Base-by-base conservation (phyloP, 92 coral and sea anemone genomes). In the Porites divaricata region DNA sequence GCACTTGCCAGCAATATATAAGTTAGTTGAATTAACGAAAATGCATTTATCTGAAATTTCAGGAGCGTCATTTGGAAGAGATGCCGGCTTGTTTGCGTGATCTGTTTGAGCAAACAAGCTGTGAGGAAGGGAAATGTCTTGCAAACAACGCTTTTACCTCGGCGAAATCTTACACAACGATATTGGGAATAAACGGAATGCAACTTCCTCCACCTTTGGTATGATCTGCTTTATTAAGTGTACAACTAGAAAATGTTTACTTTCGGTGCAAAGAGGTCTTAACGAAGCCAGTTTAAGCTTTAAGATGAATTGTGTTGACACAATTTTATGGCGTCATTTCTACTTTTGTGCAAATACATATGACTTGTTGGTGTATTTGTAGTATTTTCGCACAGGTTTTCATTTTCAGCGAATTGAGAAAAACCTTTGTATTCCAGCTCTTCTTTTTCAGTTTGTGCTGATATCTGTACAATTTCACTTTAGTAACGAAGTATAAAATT, bases 141-240 rank as follows among this genome's bases (percentile, higher is more conserved):
- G 74, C 74, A 63, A 62, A 74, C 61, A n/a, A 52, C 81, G 41
- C 63, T 65, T 52, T 11, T 64, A 23, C 24, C 25, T 75, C 81
- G 14, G 11, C 89, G 26, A 80, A 88, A 58, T 41, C 83, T 9
- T 67, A 53, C 57, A 72, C 70, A 50, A 92, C 95, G 54, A 49
- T 84, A 51, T 74, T 91, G 67, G 35, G 72, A 59, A 84, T 81
- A 69, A 45, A 86, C 15, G 92, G 91, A 45, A 72, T 75, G 78
- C 74, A 81, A 50, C 78, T 93, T 84, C 93, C 93, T 63, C 98
- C 98, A 23, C 93, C 93, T 41, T 64, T 89, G 92, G 98, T 94
- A 94, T 87, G 91, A 77, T 26, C 16, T 22, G 12, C 41, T 9
- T 22, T 15, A 64, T 50, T 79, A 41, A 28, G 25, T 11, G 16